A percentile compares a stretch with the other conserved stretches of the same genome.
phyloP scores from a whole-genome alignment of 2,888 invertebrate species.

The Lasioglossum figueresi region DNA sequence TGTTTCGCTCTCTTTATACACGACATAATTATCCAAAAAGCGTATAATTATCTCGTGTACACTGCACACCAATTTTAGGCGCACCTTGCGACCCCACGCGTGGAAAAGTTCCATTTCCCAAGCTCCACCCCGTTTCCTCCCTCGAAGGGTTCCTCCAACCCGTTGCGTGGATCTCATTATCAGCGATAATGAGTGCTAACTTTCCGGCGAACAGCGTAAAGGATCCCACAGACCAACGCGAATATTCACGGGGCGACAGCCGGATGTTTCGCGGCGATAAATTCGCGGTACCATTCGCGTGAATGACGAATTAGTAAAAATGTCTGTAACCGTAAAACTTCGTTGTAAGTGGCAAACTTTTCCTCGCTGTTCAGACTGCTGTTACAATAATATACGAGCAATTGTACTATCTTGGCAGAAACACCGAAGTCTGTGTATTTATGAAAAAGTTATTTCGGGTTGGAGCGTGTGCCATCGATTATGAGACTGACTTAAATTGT shows the following conservation, averaged over 20 bases:
- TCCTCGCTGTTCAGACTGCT: not conserved
- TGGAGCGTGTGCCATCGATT: too few relatives aligned
- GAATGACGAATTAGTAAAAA: not conserved
- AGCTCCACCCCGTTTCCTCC: not conserved
- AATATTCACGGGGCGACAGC: not conserved
- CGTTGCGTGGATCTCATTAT: conserved; percentile 6
- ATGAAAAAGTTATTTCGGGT: too few relatives aligned
- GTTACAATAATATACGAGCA: not conserved
- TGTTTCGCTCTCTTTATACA: not conserved
- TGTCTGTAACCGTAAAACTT: not conserved
- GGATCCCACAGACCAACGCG: not conserved
- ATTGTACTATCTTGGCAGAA: too few relatives aligned
- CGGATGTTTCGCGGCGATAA: not conserved
- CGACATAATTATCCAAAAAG: conserved; percentile 11
- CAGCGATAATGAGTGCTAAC: not conserved
- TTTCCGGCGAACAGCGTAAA: conserved; percentile 8
- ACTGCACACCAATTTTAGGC: not conserved
- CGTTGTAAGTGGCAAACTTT: not conserved
- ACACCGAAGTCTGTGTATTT: too few relatives aligned
- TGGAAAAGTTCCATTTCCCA: not conserved
- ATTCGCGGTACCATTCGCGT: not conserved
- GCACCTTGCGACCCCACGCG: not conserved
- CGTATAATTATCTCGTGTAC: conserved; percentile 3
- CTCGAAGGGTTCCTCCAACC: not conserved
- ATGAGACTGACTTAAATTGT: too few relatives aligned